These are phyloP conservation scores for Lobophora halterata DNA, from an alignment of 2,888 invertebrate species.

Conservation along the genomic window DNA sequence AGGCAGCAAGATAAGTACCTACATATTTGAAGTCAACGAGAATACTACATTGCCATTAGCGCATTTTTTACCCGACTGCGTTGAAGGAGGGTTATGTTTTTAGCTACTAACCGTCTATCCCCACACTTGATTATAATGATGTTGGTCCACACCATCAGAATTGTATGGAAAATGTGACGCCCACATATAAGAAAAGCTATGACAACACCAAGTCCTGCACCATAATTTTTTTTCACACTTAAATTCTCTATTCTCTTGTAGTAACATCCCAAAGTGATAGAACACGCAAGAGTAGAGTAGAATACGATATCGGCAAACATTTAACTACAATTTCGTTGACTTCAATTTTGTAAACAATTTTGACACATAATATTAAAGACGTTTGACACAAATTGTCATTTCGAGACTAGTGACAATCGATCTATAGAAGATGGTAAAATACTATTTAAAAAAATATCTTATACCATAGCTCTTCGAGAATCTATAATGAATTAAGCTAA, in stretches of 20 bases:
- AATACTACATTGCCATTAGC: too few relatives aligned
- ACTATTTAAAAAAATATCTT: too few relatives aligned
- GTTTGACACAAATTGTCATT: slow-evolving; percentile 5
- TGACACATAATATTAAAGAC: slow-evolving; percentile 2
- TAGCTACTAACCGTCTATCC: slow-evolving; percentile 72
- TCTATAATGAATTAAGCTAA: too few relatives aligned
- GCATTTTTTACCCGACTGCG: too few relatives aligned
- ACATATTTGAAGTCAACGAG: too few relatives aligned
- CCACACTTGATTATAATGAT: slow-evolving; percentile 80
- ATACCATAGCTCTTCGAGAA: too few relatives aligned
- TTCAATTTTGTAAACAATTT: slow-evolving; percentile 6
- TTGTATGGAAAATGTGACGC: slow-evolving; percentile 77
- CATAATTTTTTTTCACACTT: slow-evolving; percentile 77
- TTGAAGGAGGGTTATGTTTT: not conserved
- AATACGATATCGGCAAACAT: slow-evolving; percentile 46
- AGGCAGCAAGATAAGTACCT: too few relatives aligned
- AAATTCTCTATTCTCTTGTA: slow-evolving; percentile 79
- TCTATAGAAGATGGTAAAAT: too few relatives aligned
- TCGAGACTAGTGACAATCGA: too few relatives aligned
- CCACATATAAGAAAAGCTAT: slow-evolving; percentile 82
- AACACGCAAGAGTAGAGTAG: slow-evolving; percentile 55
- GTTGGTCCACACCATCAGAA: slow-evolving; percentile 82
- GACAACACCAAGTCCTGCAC: slow-evolving; percentile 81
- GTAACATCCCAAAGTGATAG: slow-evolving; percentile 80
- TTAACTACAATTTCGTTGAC: slow-evolving; percentile 24